Evolutionary conservation across 2,888 invertebrate genomes (phyloP), one percentile per base, ranked within the genome.

Genomic region (Julus scanicus): DNA sequence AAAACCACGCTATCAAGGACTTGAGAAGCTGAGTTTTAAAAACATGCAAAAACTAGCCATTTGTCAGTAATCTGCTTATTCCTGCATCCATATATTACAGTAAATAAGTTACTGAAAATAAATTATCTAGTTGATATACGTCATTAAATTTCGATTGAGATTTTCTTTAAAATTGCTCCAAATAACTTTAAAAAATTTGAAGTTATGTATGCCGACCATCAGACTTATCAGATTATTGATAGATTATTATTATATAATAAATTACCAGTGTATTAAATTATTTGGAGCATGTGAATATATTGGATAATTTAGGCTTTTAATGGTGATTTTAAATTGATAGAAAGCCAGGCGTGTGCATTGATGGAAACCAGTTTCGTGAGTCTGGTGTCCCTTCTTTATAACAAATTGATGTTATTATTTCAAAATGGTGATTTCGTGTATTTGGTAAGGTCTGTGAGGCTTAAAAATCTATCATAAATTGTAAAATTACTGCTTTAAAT

Each of bases 341-440:
- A 37, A 37, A 29, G 63, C 13, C 53, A 53, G 1, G 53, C 53
- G 53, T 63, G n/a, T n/a, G 37, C 80, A 20, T 80, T 37, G 80
- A 37, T 37, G 80, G 37, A 37, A 80, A 80, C 37, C 80, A 80
- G 80, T 20, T 71, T 20, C n/a, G 29, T 37, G 29, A 71, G 63
- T 71, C 20, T 11, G 20, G 17, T 29, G 29, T 80, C 37, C 29
- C 20, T 20, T 37, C 15, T 80, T 80, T 37, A 80, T 37, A 29
- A 29, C 37, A 37, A 37, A 80, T 80, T 80, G 15, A 80, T 15
- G 80, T 80, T 80, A 80, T 80, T 80, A 80, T 80, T 37, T 11
- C 80, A 80, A 80, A 80, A 80, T 80, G 37, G 80, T 8, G 80
- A 80, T 80, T 80, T 80, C 80, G 80, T 37, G 37, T 80, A 71